phyloP scores from a whole-genome alignment of 2,888 invertebrate species.

The Brachynemurus nebulosus region DNA sequence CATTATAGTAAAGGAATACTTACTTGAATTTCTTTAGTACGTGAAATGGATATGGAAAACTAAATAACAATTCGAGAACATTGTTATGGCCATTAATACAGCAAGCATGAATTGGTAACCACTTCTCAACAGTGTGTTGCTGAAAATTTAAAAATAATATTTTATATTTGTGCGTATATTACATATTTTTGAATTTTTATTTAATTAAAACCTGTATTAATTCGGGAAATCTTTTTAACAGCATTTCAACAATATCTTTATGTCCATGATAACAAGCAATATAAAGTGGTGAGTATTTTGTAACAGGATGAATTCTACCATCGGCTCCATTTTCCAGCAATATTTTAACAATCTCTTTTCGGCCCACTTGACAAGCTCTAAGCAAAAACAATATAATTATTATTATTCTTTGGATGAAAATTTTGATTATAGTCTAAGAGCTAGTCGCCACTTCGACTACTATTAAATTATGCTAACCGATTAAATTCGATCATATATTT shows the following conservation, averaged over 20 bases:
- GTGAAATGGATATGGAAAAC: conserved; percentile 65
- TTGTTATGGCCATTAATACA: conserved; percentile 75
- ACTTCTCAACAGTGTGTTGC: conserved; percentile 80
- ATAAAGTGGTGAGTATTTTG: conserved; percentile 85
- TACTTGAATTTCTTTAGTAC: conserved; percentile 44
- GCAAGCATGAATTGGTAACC: conserved; percentile 87
- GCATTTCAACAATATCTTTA: conserved; percentile 55
- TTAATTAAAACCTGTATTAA: conserved; percentile 47
- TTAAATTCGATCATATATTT: no score
- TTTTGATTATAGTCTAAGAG: no score
- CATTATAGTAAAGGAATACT: no score
- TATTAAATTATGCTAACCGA: no score
- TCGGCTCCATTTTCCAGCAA: conserved; percentile 75
- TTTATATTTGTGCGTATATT: not conserved
- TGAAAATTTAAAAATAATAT: no score
- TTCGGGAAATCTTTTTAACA: conserved; percentile 71
- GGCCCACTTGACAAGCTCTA: conserved; percentile 79
- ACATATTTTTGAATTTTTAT: conserved; percentile 1
- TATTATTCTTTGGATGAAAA: no score
- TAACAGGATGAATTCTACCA: conserved; percentile 77
- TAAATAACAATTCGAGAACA: conserved; percentile 64
- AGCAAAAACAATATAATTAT: no score
- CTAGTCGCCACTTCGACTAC: no score
- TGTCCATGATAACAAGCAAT: conserved; percentile 81
- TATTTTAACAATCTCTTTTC: conserved; percentile 58